Base-by-base conservation (phyloP, 2,113 vertebrate genomes). In the Sula dactylatra region DNA sequence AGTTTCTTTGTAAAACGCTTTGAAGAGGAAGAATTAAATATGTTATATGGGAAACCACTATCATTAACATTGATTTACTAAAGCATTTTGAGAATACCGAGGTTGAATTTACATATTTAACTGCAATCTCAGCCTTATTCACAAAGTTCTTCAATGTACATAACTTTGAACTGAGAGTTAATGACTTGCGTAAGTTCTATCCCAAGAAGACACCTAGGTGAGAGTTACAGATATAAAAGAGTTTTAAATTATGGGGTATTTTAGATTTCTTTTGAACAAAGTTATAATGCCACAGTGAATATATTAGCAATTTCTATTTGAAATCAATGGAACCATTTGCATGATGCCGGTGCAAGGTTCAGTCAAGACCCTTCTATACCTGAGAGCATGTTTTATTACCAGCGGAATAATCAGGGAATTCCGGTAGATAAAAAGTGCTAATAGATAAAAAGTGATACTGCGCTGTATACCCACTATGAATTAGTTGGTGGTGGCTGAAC, bases 71-170 rank as follows among this genome's bases (percentile, higher is more conserved):
- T 85, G 81, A 97, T 91, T 95, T 96, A 91, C 81, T 65, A 54
- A 42, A 94, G 45, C 74, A 93, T 95, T 95, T 94, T 91, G 91
- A 94, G 91, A 94, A 84, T 80, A 82, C 42, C 34, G 78, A 91
- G 70, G 62, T 85, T 95, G 61, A 95, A 95, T 96, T 95, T 94
- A 87, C 84, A 93, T 95, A 94, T 94, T 94, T 89, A 94, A 95
- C 88, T 95, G 94, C 66, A 93, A 66, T 87, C 83, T 94, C 93
- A 97, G 86, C 82, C 95, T 94, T 95, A 94, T 94, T 95, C 91
- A 95, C 83, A 62, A 92, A 94, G 66, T 85, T 93, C 70, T 90
- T 95, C 84, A 77, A 81, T 16, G 74, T 76, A 69, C 31, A 56
- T 85, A 95, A 93, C 91, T 97, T 88, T 95, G 89, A 97, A 87